A percentile compares a stretch with the other conserved stretches of the same genome.
These are phyloP conservation scores for Lasioglossum villosulum DNA, from an alignment of 2,888 invertebrate species.

Conservation along the genomic window DNA sequence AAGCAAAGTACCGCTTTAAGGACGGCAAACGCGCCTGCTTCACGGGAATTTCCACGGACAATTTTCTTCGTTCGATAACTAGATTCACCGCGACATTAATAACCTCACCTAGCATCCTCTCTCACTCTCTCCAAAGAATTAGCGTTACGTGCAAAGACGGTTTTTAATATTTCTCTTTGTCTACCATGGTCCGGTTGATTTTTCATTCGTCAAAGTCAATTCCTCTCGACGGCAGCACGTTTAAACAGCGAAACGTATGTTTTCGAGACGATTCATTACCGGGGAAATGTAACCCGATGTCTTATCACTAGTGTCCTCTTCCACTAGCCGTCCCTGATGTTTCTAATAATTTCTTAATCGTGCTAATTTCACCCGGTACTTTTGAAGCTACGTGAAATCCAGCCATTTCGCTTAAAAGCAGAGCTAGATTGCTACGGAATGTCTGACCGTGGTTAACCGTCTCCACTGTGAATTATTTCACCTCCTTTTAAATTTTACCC, in stretches of 20 bases:
- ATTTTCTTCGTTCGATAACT: slow-evolving; percentile 40
- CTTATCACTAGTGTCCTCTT: background rate
- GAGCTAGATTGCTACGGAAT: background rate
- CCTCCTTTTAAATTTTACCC: background rate
- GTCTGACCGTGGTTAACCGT: background rate
- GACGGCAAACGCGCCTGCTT: background rate
- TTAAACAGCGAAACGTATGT: background rate
- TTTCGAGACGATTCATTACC: background rate
- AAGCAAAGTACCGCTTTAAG: slow-evolving; percentile 11
- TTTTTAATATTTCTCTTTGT: slow-evolving; percentile 7
- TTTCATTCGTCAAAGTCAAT: background rate
- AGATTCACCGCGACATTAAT: slow-evolving; percentile 40
- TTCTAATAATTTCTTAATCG: background rate
- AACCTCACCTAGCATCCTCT: slow-evolving; percentile 6
- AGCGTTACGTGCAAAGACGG: background rate
- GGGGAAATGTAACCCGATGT: no score
- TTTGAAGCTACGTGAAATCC: background rate
- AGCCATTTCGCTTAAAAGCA: background rate
- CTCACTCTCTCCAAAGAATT: slow-evolving; percentile 10
- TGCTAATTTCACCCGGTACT: background rate
- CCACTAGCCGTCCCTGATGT: background rate
- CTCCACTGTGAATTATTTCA: background rate
- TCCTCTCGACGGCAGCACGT: background rate
- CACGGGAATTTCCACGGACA: slow-evolving; percentile 5
- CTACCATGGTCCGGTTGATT: background rate